Evolutionary conservation across 2,113 vertebrate genomes (phyloP).

Genomic region (Carollia perspicillata): DNA sequence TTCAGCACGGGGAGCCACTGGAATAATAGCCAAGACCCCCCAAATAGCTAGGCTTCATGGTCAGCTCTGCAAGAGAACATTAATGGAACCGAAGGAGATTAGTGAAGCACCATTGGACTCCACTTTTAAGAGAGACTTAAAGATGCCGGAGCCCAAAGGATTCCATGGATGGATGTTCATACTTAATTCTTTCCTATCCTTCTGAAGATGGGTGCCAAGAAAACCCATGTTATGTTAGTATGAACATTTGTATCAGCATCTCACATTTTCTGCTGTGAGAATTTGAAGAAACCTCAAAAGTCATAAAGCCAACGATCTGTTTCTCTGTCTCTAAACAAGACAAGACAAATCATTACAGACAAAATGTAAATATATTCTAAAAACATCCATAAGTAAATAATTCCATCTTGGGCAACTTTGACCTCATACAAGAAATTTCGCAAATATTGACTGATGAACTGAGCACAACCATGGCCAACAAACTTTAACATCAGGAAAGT

Average conservation of each 20-base stretch:
- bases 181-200: not conserved
- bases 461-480: conserved; percentile 1
- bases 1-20: not conserved
- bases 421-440: conserved; percentile 18
- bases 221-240: not conserved
- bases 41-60: not conserved
- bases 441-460: conserved; percentile 47
- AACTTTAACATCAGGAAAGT: conserved; percentile 53
- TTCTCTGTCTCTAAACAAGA: conserved; percentile 4
- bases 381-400: not conserved
- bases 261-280: not conserved
- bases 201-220: not conserved
- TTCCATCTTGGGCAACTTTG: not conserved
- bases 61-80: not conserved
- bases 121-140: not conserved
- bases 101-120: not conserved
- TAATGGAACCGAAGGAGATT: not conserved
- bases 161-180: not conserved
- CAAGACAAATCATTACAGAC: not conserved
- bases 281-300: not conserved
- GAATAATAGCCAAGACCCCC: not conserved
- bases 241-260: not conserved
- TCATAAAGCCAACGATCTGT: not conserved
- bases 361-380: conserved; percentile 44
- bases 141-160: not conserved